Conservation (phyloP, 2,888 invertebrate species). For the Pseudoips prasinana region DNA sequence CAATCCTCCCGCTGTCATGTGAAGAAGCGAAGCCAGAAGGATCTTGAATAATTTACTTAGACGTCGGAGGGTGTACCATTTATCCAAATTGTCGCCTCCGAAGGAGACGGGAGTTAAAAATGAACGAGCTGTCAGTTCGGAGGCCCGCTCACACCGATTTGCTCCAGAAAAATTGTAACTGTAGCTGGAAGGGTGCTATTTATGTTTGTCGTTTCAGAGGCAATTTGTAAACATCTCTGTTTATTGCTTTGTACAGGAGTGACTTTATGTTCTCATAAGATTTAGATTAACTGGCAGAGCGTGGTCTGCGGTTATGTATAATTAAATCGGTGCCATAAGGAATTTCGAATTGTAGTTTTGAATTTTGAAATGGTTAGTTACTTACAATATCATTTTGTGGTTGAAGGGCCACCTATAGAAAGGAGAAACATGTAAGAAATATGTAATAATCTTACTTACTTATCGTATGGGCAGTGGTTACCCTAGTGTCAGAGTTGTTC, state of each 20-base stretch:
- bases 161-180: constrained; percentile 34
- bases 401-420: too few relatives aligned
- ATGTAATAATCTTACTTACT: too few relatives aligned
- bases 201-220: constrained; percentile 45
- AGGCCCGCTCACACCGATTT: constrained; percentile 50
- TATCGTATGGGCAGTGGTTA: too few relatives aligned
- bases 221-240: constrained; percentile 36
- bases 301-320: too few relatives aligned
- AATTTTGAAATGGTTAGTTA: too few relatives aligned
- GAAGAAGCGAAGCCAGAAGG: constrained; percentile 61
- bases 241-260: constrained; percentile 6
- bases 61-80: constrained; percentile 69
- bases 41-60: constrained; percentile 70
- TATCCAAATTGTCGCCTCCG: constrained; percentile 73
- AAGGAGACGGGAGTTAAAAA: constrained; percentile 63
- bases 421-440: too few relatives aligned
- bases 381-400: too few relatives aligned
- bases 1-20: constrained; percentile 67
- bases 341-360: too few relatives aligned
- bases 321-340: too few relatives aligned
- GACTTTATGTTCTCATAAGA: too few relatives aligned
- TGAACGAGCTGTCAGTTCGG: constrained; percentile 61
- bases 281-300: too few relatives aligned
- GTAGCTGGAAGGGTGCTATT: constrained; percentile 40
- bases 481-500: too few relatives aligned